Percentiles rank a stretch among this genome's conserved stretches.
phyloP scores from a whole-genome alignment of 2,797 vertebrate genomes.

The Hylomyscus alleni region DNA sequence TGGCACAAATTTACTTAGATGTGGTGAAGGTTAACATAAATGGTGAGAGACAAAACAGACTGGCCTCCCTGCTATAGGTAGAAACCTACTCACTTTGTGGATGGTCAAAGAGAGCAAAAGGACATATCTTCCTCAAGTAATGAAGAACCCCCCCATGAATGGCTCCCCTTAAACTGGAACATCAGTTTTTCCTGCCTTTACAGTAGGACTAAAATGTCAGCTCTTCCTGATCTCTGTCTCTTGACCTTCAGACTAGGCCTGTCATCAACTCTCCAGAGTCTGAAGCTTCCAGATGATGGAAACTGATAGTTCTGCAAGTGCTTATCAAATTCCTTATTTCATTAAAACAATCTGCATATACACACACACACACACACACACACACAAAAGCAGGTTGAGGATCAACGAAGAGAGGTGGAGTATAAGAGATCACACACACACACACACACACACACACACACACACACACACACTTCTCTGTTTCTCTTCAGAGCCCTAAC shows the following conservation, averaged over 20 bases:
- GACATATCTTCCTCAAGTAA: too few species aligned
- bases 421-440: too few species aligned
- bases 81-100: background rate
- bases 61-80: background rate
- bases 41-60: background rate
- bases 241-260: background rate
- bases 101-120: constrained; percentile 39
- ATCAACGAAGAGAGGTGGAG: too few species aligned
- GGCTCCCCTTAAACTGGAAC: background rate
- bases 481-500: background rate
- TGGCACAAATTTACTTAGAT: background rate
- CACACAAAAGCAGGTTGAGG: too few species aligned
- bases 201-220: background rate
- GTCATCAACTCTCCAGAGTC: background rate
- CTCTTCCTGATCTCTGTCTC: background rate
- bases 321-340: background rate
- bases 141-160: background rate
- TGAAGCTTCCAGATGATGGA: background rate
- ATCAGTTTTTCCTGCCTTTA: background rate
- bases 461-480: too few species aligned
- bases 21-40: background rate
- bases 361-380: background rate
- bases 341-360: background rate
- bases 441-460: too few species aligned
- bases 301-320: background rate